Base-by-base conservation (phyloP, 2,797 vertebrate genomes). In the Pipistrellus kuhlii region DNA sequence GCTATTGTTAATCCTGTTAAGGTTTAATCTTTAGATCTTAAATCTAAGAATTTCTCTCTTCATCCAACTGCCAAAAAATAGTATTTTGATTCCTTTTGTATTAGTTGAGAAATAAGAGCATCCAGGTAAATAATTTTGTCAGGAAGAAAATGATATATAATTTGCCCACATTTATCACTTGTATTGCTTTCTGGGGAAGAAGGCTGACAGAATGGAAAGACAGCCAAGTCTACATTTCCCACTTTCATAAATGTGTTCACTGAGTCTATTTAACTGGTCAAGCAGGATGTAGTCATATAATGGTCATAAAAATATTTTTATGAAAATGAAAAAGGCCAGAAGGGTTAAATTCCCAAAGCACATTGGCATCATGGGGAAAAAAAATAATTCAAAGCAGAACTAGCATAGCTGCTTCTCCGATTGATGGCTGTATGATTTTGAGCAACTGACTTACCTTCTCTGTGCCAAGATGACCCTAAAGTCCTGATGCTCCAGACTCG, bases 11-110 rank as follows among this genome's bases (percentile, higher is more conserved):
- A 80, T 64, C 44, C 32, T 85, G 1, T 6, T 92, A 32, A 81
- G 55, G 8, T 27, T 95, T 91, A 59, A 78, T 82, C 59, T 78
- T 68, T 94, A 71, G 48, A 94, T 88, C 21, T 95, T 57, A 77
- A 86, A 55, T 77, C n/a, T 77, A 76, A 91, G 38, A 93, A 62
- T 89, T 11, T 77, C 17, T 91, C 18, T 96, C n/a, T 93, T 94
- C 92, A 85, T 78, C 46, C 57, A 85, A 66, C 30, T 92, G 51
- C 44, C 21, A 64, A 90, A 88, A 88, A 48, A 15, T 15, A 66
- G 10, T 55, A 57, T 84, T 94, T 82, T 91, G 73, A 84, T 76
- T 77, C 3, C 8, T 57, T 82, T 83, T 85, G 21, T n/a, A 44
- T 64, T 25, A 27, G 7, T 69, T 84, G 77, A 76, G 46, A 91